These are phyloP conservation scores for Triplophysa yarkandensis DNA, from an alignment of 2,797 vertebrate species.

Conservation along the genomic window DNA sequence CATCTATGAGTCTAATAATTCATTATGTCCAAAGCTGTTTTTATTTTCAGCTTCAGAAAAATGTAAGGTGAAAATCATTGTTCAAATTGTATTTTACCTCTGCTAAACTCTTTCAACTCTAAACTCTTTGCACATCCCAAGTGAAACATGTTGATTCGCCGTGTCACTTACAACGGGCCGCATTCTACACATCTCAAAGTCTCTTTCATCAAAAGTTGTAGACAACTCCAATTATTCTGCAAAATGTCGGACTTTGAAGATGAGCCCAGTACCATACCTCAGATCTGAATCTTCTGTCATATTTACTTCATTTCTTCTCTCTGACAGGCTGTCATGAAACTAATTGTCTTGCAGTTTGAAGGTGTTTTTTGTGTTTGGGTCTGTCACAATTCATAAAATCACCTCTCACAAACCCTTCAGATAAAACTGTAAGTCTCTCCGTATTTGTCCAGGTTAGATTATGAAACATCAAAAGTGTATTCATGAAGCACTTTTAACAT, in stretches of 20 bases:
- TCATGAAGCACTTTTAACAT: background rate
- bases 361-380: slow-evolving; percentile 7
- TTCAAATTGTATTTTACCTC: no score
- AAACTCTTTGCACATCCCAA: slow-evolving; percentile 39
- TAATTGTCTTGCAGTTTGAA: slow-evolving; percentile 8
- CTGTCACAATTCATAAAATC: slow-evolving; percentile 22
- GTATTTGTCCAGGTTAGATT: slow-evolving; percentile 15
- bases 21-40: no score
- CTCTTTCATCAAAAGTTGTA: slow-evolving; percentile 52
- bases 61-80: no score
- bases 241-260: slow-evolving; percentile 48
- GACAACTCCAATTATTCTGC: slow-evolving; percentile 52
- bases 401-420: slow-evolving; percentile 2
- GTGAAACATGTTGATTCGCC: slow-evolving; percentile 56
- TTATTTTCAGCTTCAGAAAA: no score
- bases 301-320: slow-evolving; percentile 39
- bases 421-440: background rate
- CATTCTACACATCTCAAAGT: slow-evolving; percentile 46
- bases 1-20: no score
- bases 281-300: slow-evolving; percentile 34
- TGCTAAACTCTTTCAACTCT: background rate
- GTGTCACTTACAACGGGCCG: slow-evolving; percentile 50
- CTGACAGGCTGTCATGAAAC: slow-evolving; percentile 14
- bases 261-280: slow-evolving; percentile 38
- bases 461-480: slow-evolving; percentile 1